Evolutionary conservation across 2,797 vertebrate species (phyloP).

Genomic region (Nasua narica): DNA sequence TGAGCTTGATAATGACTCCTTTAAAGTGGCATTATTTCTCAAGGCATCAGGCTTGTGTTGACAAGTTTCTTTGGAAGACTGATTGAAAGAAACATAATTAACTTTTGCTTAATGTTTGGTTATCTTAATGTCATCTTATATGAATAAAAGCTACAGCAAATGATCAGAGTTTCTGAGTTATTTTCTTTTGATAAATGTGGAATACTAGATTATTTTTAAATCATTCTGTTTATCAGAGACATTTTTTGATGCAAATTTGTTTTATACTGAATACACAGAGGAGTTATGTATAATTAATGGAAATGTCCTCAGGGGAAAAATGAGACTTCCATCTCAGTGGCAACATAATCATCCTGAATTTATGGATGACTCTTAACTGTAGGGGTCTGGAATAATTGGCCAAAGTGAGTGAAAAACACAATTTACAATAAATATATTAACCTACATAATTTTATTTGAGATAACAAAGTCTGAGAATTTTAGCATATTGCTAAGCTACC

Average conservation of each 20-base stretch:
- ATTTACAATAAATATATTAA: slow-evolving; percentile 42
- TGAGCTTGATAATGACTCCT: slow-evolving; percentile 42
- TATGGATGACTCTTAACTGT: not conserved
- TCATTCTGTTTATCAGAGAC: slow-evolving; percentile 39
- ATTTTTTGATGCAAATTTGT: slow-evolving; percentile 46
- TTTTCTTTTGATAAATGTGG: slow-evolving; percentile 45
- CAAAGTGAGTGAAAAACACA: slow-evolving; percentile 43
- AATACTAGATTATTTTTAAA: slow-evolving; percentile 32
- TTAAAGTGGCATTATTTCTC: slow-evolving; percentile 55
- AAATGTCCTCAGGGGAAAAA: not conserved
- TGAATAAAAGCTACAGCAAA: slow-evolving; percentile 52
- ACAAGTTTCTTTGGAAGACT: slow-evolving; percentile 61
- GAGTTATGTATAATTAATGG: slow-evolving; percentile 40
- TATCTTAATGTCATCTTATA: slow-evolving; percentile 61
- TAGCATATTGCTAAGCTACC: not conserved
- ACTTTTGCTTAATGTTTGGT: slow-evolving; percentile 50
- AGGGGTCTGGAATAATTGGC: not conserved
- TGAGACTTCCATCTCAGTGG: not conserved
- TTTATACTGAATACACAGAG: slow-evolving; percentile 8
- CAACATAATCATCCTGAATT: not conserved
- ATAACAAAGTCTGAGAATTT: slow-evolving; percentile 32
- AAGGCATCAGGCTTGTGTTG: slow-evolving; percentile 55
- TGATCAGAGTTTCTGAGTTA: slow-evolving; percentile 30
- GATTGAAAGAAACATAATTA: slow-evolving; percentile 62
- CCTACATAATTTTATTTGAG: slow-evolving; percentile 37